Evolutionary conservation across 2,797 vertebrate genomes (phyloP), one percentile per base, ranked within the genome.

Genomic region (Heteromormyrus szaboi): DNA sequence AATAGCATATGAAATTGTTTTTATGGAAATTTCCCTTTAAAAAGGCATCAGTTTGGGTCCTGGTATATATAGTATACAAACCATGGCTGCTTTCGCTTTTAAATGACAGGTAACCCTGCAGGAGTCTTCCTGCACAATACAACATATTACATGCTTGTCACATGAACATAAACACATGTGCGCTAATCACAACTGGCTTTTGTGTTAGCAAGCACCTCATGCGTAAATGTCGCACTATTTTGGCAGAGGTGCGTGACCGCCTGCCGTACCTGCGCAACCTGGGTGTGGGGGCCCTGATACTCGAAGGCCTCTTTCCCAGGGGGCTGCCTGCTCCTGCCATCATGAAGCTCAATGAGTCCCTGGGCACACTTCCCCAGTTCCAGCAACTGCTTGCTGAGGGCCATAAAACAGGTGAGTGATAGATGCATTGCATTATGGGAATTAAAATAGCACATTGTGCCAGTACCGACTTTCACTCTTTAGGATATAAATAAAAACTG

Each of bases 201-300:
- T 4, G 59, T 7, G 9, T 33, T 29, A 65, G 2, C 22, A 9
- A 29, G 62, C 25, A 29, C 25, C 62, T 12, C 25, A 1, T 14
- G 62, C 4, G 25, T 68, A 68, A 68, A 68, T 68, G 91, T 90
- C 59, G 3, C 79, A 53, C 25, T 88, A 8, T 76, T 7, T 17
- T 56, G 79, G 3, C 54, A 97, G 96, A 56, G 2, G 86, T 95
- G 72, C 93, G 93, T 33, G 90, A 94, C 19, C 93, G 87, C 48
- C 91, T 97, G 9, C 92, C 92, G 1, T 93, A 95, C 91, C 89
- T 97, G 48, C 93, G 88, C 89, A 94, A 93, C 22, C 88, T 96
- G 91, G 93, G 95, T 12, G 88, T 95, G 0, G 93, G 95, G 0
- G 93, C 93, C 14, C 86, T 97, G 3, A 94, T 97, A 84, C 91